Evolutionary conservation across 2,113 vertebrate species (phyloP).

Genomic region (Dissostichus mawsoni): DNA sequence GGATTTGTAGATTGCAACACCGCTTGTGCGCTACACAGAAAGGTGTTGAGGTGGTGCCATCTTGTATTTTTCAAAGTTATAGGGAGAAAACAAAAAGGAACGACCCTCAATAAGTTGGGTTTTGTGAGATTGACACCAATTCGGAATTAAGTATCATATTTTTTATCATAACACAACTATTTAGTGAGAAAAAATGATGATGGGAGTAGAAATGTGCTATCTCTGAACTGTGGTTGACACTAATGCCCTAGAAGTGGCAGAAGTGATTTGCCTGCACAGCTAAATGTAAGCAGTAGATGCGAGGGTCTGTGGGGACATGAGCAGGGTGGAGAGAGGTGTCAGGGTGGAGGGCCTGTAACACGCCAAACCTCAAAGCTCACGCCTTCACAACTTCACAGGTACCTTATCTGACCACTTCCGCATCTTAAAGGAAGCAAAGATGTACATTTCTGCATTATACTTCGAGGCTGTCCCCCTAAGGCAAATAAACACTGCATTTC

Average conservation of each 20-base stretch:
- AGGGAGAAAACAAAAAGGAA: no score
- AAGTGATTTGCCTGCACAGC: slow-evolving; percentile 43
- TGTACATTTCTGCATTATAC: not conserved
- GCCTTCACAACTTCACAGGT: slow-evolving; percentile 48
- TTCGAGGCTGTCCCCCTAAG: slow-evolving; percentile 8
- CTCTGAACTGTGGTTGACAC: not conserved
- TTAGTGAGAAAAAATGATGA: slow-evolving; percentile 18
- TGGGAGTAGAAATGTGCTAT: not conserved
- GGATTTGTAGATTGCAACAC: no score
- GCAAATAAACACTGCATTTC: slow-evolving; percentile 56
- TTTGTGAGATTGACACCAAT: no score
- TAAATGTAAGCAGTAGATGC: not conserved
- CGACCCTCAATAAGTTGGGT: no score
- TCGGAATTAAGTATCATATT: no score
- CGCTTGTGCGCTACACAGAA: no score
- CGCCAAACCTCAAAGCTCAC: slow-evolving; percentile 52
- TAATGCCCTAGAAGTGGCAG: slow-evolving; percentile 20
- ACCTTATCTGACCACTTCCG: slow-evolving; percentile 35
- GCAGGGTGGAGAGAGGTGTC: slow-evolving; percentile 62
- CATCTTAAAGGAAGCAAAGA: slow-evolving; percentile 4
- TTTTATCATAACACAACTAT: not conserved
- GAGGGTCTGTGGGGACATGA: slow-evolving; percentile 27
- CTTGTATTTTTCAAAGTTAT: not conserved
- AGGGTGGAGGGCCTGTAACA: slow-evolving; percentile 55
- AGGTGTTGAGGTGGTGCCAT: not conserved